phyloP scores from a whole-genome alignment of 2,888 invertebrate species.

The Synanthedon tipuliformis region DNA sequence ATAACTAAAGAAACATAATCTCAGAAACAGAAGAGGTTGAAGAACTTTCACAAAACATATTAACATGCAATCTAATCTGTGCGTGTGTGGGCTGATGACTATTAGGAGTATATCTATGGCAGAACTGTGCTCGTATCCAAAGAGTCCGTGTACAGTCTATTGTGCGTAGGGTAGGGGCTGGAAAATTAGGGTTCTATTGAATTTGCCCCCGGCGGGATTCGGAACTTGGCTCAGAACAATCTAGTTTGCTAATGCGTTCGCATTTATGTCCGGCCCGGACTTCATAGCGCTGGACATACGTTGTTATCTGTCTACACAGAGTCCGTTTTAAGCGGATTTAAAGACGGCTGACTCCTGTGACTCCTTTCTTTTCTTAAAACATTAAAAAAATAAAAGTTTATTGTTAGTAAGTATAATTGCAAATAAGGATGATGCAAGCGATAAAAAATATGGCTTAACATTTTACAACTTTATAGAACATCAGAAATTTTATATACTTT shows the following conservation, averaged over 20 bases:
- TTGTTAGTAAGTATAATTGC: no score
- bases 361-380: no score
- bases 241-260: slow-evolving; percentile 33
- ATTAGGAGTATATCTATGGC: not conserved
- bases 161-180: slow-evolving; percentile 18
- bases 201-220: slow-evolving; percentile 20
- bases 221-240: slow-evolving; percentile 27
- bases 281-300: slow-evolving; percentile 1
- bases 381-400: no score
- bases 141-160: slow-evolving; percentile 12
- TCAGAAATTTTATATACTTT: no score
- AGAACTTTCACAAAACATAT: no score
- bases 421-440: no score
- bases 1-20: no score
- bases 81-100: not conserved
- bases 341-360: not conserved
- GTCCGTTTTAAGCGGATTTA: not conserved
- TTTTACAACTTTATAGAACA: no score
- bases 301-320: not conserved
- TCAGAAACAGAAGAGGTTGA: no score
- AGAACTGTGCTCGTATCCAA: not conserved
- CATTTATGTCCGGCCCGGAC: slow-evolving; percentile 16
- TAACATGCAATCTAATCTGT: not conserved
- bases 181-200: slow-evolving; percentile 38
- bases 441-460: no score